Evolutionary conservation across 2,113 vertebrate genomes (phyloP).

Genomic region (Mustelus asterias): DNA sequence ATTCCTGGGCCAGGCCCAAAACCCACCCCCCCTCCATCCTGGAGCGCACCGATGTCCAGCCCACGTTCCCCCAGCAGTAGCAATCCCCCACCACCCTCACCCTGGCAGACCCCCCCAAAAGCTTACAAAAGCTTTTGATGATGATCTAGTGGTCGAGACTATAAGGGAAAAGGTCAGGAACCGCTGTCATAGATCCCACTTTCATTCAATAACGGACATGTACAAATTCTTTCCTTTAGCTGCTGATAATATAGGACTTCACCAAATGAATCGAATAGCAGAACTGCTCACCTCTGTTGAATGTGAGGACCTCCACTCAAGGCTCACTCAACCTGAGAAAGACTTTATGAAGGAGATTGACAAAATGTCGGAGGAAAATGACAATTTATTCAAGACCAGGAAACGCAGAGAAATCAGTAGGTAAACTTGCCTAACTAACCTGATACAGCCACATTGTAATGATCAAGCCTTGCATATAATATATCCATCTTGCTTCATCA

Average conservation of each 20-base stretch:
- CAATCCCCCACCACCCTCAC: no score
- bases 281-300: slow-evolving; percentile 51
- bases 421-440: background rate
- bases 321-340: slow-evolving; percentile 32
- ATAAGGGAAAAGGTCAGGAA: no score
- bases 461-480: background rate
- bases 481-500: background rate
- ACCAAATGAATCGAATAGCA: slow-evolving; percentile 51
- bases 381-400: slow-evolving; percentile 38
- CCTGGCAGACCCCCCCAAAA: no score
- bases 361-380: slow-evolving; percentile 36
- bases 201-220: fast-evolving
- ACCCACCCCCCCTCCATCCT: no score
- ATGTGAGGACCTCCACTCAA: slow-evolving; percentile 48
- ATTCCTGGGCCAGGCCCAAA: no score
- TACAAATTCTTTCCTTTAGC: background rate
- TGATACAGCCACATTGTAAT: background rate
- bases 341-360: slow-evolving; percentile 41
- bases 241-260: slow-evolving; percentile 48
- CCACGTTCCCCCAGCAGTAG: no score
- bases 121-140: no score
- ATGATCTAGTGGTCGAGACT: no score
- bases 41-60: no score
- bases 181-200: no score
- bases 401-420: slow-evolving; percentile 32